These are phyloP conservation scores for Porites evermanni DNA, from an alignment of 92 coral and sea anemone species.

Conservation along the genomic window DNA sequence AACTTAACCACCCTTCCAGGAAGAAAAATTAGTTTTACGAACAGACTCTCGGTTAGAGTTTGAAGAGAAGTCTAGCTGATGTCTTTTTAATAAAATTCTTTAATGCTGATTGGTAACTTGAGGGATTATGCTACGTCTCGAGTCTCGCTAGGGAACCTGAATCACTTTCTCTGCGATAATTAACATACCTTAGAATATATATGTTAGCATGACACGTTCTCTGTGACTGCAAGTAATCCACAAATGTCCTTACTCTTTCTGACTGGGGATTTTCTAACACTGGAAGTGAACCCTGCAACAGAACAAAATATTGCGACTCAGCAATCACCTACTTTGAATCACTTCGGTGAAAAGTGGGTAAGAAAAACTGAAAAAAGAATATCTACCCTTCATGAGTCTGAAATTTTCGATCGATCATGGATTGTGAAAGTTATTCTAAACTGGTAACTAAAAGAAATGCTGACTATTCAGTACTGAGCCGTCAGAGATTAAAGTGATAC, in stretches of 20 bases:
- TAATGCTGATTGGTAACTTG: no score
- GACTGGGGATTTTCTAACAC: constrained; percentile 86
- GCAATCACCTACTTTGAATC: neutral
- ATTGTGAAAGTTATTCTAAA: no score
- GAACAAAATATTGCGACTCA: neutral
- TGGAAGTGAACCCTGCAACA: constrained; percentile 88
- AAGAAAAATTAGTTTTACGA: no score
- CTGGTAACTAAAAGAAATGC: neutral
- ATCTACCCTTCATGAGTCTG: no score
- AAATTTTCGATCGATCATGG: neutral
- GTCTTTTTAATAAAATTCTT: no score
- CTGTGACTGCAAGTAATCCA: constrained; percentile 89
- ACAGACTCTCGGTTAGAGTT: no score
- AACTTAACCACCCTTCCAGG: no score
- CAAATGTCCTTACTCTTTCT: constrained; percentile 79
- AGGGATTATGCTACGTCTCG: no score
- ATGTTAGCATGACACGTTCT: constrained; percentile 89
- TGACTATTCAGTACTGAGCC: neutral
- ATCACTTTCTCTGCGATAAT: neutral
- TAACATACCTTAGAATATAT: constrained; percentile 81
- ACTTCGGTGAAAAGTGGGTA: neutral
- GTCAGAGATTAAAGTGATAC: neutral
- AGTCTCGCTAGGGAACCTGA: neutral
- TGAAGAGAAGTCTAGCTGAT: no score
- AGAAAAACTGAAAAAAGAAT: neutral